Percentiles rank a stretch among this genome's conserved stretches.
Evolutionary conservation across 2,113 vertebrate species (phyloP).

Genomic region (Bufo gargarizans): DNA sequence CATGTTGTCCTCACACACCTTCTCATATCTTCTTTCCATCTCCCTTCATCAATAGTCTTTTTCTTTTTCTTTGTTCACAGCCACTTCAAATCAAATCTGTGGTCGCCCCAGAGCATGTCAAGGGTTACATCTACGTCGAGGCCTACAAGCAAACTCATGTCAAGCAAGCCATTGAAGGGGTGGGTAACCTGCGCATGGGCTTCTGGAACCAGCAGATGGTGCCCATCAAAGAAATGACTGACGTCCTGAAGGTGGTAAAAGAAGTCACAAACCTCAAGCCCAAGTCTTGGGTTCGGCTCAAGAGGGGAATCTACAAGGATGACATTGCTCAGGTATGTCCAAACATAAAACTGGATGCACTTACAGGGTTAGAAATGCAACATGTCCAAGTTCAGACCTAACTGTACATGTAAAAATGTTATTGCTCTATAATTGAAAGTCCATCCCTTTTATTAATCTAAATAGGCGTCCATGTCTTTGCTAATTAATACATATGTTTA

Average conservation of each 20-base stretch:
- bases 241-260: constrained; percentile 95
- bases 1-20: no score
- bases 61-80: constrained; percentile 64
- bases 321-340: constrained; percentile 89
- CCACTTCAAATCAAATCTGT: constrained; percentile 94
- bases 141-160: constrained; percentile 97
- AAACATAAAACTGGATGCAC: background rate
- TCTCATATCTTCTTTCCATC: background rate
- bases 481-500: no score
- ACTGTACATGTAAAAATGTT: no score
- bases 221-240: constrained; percentile 97
- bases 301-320: constrained; percentile 93
- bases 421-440: no score
- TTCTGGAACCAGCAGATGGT: constrained; percentile 99
- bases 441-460: no score
- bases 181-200: constrained; percentile 93
- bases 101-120: constrained; percentile 91
- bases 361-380: background rate
- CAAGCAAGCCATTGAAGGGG: constrained; percentile 92
- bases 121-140: constrained; percentile 95
- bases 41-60: background rate
- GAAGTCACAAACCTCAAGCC: constrained; percentile 97
- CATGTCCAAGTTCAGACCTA: background rate
- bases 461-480: no score
- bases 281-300: constrained; percentile 95